Conservation (phyloP, 2,888 invertebrate species). For the Thymelicus lineola region DNA sequence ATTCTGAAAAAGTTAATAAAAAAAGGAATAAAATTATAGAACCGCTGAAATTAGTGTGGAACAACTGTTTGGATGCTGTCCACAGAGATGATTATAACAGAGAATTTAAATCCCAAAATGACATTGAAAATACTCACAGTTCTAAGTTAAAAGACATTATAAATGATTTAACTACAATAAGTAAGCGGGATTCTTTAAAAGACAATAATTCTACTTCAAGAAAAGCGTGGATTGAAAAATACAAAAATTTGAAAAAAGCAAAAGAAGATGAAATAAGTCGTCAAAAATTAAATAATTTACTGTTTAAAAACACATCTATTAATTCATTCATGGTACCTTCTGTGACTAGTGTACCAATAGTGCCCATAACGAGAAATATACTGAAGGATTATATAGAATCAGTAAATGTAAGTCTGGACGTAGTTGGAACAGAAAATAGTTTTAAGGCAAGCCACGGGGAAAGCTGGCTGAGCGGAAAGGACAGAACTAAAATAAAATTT, state of each 20-base stretch:
- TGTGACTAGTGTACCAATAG: conserved; percentile 52
- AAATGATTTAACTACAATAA: conserved; percentile 55
- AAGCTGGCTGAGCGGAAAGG: conserved; percentile 73
- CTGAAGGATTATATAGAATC: conserved; percentile 51
- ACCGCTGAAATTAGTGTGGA: conserved; percentile 67
- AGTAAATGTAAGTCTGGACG: conserved; percentile 57
- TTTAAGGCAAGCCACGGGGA: conserved; percentile 65
- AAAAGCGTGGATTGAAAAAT: conserved; percentile 67
- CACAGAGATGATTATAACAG: conserved; percentile 55
- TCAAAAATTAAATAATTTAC: conserved; percentile 56
- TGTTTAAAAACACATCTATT: conserved; percentile 54
- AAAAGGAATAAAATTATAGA: conserved; percentile 46
- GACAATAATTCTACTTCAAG: conserved; percentile 57
- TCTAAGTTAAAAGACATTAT: conserved; percentile 51
- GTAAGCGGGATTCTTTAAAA: conserved; percentile 64
- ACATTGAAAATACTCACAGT: conserved; percentile 57
- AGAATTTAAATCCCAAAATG: conserved; percentile 50
- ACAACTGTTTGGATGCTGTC: conserved; percentile 68
- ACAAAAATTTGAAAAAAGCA: conserved; percentile 61
- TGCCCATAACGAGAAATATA: conserved; percentile 72
- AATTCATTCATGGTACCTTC: conserved; percentile 36
- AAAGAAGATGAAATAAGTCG: conserved; percentile 60
- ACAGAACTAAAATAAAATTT: conserved; percentile 77
- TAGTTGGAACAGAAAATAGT: conserved; percentile 63
- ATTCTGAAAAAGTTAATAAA: conserved; percentile 28